Evolutionary conservation across 2,113 vertebrate genomes (phyloP).

Genomic region (Tetrao urogallus): DNA sequence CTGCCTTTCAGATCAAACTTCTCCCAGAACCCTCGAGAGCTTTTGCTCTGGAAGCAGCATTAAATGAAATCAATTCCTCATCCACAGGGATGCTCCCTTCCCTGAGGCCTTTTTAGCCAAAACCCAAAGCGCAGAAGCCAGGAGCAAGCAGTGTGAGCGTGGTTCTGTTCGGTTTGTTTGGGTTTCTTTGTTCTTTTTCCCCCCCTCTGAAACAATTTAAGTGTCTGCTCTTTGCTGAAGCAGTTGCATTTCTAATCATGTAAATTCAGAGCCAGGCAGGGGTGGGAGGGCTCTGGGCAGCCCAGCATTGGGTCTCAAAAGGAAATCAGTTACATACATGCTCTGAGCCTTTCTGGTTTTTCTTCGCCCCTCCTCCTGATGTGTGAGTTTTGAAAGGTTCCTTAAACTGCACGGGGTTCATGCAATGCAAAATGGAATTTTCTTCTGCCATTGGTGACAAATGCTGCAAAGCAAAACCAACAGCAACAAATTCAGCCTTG

Average conservation of each 20-base stretch:
- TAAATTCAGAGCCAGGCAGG: neutral
- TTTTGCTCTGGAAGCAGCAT: neutral
- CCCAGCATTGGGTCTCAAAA: no score
- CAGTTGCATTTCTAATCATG: neutral
- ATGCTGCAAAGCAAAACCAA: conserved; percentile 20
- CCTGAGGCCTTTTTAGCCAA: neutral
- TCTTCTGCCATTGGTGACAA: conserved; percentile 25
- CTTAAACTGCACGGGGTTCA: neutral
- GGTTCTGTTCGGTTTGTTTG: neutral
- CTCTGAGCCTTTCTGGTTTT: neutral
- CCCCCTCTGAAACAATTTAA: neutral
- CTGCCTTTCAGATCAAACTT: neutral
- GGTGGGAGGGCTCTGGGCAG: neutral
- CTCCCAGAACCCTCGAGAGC: neutral
- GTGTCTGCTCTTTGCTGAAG: neutral
- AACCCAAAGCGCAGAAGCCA: neutral
- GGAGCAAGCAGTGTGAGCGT: no score
- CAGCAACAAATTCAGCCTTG: conserved; percentile 24
- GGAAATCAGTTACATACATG: neutral
- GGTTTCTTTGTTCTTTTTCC: neutral
- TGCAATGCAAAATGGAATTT: conserved; percentile 1
- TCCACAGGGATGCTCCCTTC: neutral
- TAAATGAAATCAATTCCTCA: neutral
- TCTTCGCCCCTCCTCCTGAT: no score
- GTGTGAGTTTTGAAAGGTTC: neutral